Conservation (phyloP, 2,888 invertebrate species). For the Deroplatys truncata region DNA sequence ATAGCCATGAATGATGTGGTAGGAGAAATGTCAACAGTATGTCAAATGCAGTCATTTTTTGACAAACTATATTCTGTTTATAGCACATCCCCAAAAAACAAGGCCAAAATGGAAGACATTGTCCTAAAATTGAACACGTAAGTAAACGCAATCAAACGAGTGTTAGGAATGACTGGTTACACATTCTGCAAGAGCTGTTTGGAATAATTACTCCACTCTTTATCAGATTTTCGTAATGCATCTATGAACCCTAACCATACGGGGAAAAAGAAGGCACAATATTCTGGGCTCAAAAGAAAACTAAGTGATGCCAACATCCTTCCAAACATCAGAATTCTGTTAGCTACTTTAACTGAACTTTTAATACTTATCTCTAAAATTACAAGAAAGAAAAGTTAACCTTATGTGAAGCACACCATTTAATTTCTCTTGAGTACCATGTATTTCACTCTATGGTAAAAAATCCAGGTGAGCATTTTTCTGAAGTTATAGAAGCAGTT, state of each 20-base stretch:
- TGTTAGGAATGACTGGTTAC: no score
- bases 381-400: neutral
- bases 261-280: neutral
- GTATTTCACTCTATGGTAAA: no score
- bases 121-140: no score
- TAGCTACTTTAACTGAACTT: neutral
- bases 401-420: neutral
- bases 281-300: neutral
- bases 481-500: no score
- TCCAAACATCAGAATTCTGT: neutral
- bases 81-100: neutral
- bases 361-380: no score
- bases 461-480: no score
- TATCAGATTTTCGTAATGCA: no score
- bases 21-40: neutral
- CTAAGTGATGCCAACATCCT: neutral
- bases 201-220: neutral
- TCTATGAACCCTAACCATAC: neutral
- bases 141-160: neutral
- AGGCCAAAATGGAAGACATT: neutral
- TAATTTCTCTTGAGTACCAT: neutral
- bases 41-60: neutral
- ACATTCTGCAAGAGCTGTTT: no score
- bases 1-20: no score
- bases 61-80: neutral